phyloP scores from a whole-genome alignment of 1,140 invertebrate species.

The Oppia nitens region DNA sequence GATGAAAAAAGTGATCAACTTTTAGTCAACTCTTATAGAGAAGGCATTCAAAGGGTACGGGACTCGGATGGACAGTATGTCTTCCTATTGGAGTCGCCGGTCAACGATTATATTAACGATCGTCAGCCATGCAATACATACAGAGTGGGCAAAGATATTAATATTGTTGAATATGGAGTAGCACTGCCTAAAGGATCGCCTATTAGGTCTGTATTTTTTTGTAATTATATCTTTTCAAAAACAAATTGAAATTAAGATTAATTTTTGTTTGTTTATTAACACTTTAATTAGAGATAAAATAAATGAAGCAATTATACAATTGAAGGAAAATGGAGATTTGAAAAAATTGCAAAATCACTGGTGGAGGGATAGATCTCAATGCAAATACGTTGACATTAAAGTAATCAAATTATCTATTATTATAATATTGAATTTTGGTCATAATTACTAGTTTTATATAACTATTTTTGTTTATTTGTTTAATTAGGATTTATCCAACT shows the following conservation, averaged over 20 bases:
- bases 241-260: too few relatives aligned
- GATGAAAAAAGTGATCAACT: constrained; percentile 59
- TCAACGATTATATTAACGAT: constrained; percentile 56
- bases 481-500: not conserved
- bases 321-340: constrained; percentile 33
- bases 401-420: too few relatives aligned
- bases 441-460: not conserved
- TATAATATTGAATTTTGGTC: too few relatives aligned
- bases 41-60: constrained; percentile 67
- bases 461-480: too few relatives aligned
- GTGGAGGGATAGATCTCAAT: constrained; percentile 21
- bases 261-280: not conserved
- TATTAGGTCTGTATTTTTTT: constrained; percentile 31
- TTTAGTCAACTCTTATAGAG: constrained; percentile 58
- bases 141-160: constrained; percentile 51
- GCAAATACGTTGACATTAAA: not conserved
- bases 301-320: constrained; percentile 29
- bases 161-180: constrained; percentile 36
- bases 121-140: constrained; percentile 49
- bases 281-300: not conserved
- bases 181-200: constrained; percentile 30
- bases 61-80: constrained; percentile 47
- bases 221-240: too few relatives aligned
- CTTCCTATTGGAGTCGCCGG: constrained; percentile 72
- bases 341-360: constrained; percentile 29